A percentile compares a stretch with the other conserved stretches of the same genome.
Evolutionary conservation across 2,797 vertebrate species (phyloP).

Genomic region (Gorsachius magnificus): DNA sequence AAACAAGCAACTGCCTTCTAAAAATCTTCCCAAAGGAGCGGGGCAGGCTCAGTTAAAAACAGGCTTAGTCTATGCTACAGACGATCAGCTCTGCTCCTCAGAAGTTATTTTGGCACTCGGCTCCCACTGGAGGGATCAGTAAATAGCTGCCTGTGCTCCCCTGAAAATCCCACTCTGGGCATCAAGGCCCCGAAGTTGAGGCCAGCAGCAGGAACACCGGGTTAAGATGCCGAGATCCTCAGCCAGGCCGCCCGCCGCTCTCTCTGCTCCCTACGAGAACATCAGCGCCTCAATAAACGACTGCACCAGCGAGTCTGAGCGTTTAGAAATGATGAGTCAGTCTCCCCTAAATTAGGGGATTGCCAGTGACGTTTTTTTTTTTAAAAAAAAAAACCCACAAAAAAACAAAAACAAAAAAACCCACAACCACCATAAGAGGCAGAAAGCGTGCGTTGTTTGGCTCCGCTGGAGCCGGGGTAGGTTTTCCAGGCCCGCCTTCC

Average conservation of each 20-base stretch:
- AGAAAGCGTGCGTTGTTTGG: neutral
- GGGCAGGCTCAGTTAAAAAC: neutral
- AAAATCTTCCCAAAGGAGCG: neutral
- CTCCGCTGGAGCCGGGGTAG: neutral
- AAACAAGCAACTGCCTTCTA: neutral
- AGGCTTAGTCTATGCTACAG: neutral
- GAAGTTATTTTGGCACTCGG: rapidly evolving
- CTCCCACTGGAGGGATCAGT: neutral
- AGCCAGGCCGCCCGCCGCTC: neutral
- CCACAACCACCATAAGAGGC: neutral
- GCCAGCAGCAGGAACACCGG: neutral
- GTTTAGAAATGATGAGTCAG: neutral
- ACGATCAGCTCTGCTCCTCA: neutral
- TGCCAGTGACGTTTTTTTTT: neutral
- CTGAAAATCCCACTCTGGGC: neutral
- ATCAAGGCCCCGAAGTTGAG: neutral
- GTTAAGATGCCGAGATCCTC: neutral
- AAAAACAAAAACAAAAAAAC: no score
- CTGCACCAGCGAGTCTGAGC: neutral
- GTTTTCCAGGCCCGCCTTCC: neutral
- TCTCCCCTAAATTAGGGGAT: neutral
- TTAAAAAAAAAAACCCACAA: no score
- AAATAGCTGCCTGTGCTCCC: neutral
- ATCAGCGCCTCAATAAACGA: neutral
- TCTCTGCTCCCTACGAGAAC: neutral